Evolutionary conservation across 2,888 invertebrate genomes (phyloP).

Genomic region (Chrysolina oricalcia): DNA sequence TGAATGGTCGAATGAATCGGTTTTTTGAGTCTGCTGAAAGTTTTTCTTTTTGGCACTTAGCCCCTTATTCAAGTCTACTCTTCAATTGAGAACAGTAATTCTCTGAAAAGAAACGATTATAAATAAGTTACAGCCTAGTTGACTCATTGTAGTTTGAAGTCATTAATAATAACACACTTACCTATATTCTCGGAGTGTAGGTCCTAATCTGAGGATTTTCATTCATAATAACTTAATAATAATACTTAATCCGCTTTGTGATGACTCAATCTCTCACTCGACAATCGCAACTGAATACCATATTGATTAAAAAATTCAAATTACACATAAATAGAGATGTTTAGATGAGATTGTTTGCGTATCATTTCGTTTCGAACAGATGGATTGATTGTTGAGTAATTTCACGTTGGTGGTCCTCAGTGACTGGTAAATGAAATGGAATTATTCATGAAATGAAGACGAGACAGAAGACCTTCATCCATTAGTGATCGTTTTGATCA

Average conservation of each 20-base stretch:
- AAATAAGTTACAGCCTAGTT: not conserved
- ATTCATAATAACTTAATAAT: slow-evolving; percentile 5
- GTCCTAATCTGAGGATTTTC: slow-evolving; percentile 32
- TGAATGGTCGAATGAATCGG: too few species aligned
- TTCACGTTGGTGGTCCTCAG: slow-evolving; percentile 22
- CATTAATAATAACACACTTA: slow-evolving; percentile 40
- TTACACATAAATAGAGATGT: slow-evolving; percentile 31
- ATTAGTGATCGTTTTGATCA: not conserved
- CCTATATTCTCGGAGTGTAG: slow-evolving; percentile 43
- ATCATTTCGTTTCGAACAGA: slow-evolving; percentile 12
- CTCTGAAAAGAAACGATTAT: slow-evolving; percentile 4
- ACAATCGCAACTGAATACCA: slow-evolving; percentile 14
- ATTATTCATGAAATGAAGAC: slow-evolving; percentile 23
- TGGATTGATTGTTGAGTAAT: slow-evolving; percentile 21
- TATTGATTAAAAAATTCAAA: slow-evolving; percentile 25
- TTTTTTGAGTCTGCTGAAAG: too few species aligned
- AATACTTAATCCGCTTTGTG: slow-evolving; percentile 27
- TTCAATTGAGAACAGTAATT: not conserved
- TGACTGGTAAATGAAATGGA: not conserved
- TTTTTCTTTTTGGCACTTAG: too few species aligned
- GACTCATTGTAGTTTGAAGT: slow-evolving; percentile 36
- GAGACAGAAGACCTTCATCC: not conserved
- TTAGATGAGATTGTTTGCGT: slow-evolving; percentile 28
- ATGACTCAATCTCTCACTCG: slow-evolving; percentile 34
- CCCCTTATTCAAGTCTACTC: too few species aligned